Base-by-base conservation (phyloP, 2,113 vertebrate species). In the Chionomys nivalis region DNA sequence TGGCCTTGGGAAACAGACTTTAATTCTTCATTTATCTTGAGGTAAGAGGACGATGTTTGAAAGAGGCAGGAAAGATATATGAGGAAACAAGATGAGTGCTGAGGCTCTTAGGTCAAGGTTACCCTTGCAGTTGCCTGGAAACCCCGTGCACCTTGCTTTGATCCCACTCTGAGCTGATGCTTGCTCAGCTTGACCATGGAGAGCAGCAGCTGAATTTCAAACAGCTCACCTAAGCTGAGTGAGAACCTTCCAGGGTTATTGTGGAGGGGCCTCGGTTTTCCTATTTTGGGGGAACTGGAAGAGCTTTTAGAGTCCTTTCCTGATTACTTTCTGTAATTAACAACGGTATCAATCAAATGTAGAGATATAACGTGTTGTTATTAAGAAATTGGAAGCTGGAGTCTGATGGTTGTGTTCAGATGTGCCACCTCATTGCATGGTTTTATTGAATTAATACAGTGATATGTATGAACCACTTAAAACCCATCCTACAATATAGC, bases 71-170 rank as follows among this genome's bases (percentile, higher is more conserved):
- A n/a, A 79, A 58, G 90, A 55, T 1, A 19, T 12, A 4, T 13
- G 23, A 63, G 13, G 31, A 16, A 72, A 58, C 28, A 90, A 72
- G 79, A 26, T 26, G 89, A 90, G 44, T 11, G 14, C 68, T 1
- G 49, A 42, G 39, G 31, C 44, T 91, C 14, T 61, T 21, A 72
- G 65, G 90, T 72, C 76, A 81, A 94, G 89, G 61, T 79, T 85
- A 55, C 75, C 36, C 36, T 19, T 63, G 4, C 44, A 52, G 91
- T 89, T 95, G 89, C 93, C 90, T 79, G 94, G 96, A 96, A 91
- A 94, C 78, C 70, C 90, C 49, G 24, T 28, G 33, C 21, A 70
- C 87, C 79, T 87, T 96, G 87, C 82, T 91, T 65, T 89, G 91
- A 87, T 55, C n/a, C 8, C 63, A 39, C 21, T 36, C 42, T 61